A percentile compares a stretch with the other conserved stretches of the same genome.
Evolutionary conservation across 2,113 vertebrate species (phyloP).

Genomic region (Lipophrys pholis): DNA sequence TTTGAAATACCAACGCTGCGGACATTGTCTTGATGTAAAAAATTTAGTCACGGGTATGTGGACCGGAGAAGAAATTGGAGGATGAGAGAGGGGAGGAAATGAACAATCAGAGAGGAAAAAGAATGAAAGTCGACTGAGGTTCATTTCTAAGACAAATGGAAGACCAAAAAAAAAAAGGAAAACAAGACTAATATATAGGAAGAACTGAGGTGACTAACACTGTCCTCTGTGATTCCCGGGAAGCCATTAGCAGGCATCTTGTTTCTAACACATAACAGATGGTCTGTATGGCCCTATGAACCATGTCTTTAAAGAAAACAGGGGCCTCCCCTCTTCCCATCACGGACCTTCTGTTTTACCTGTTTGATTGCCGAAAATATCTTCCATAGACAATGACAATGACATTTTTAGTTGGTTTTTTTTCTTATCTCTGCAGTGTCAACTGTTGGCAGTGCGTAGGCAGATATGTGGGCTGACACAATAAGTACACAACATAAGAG

Average conservation of each 20-base stretch:
- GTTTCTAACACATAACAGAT: conserved; percentile 80
- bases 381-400: too few species aligned
- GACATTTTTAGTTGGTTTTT: too few species aligned
- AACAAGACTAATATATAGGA: neutral
- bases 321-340: conserved; percentile 37
- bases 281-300: conserved; percentile 41
- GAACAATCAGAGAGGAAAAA: neutral
- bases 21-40: neutral
- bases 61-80: neutral
- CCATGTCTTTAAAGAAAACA: conserved; percentile 51
- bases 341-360: conserved; percentile 13
- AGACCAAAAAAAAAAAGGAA: neutral
- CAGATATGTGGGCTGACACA: too few species aligned
- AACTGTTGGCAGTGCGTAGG: too few species aligned
- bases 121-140: neutral
- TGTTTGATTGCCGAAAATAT: neutral
- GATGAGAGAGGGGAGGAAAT: neutral
- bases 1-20: conserved; percentile 31
- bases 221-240: conserved; percentile 58
- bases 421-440: too few species aligned
- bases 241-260: conserved; percentile 75
- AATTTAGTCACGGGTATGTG: neutral
- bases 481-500: too few species aligned
- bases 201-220: conserved; percentile 47
- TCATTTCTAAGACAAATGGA: neutral